phyloP scores from a whole-genome alignment of 2,113 vertebrate genomes.

The Ictidomys tridecemlineatus region DNA sequence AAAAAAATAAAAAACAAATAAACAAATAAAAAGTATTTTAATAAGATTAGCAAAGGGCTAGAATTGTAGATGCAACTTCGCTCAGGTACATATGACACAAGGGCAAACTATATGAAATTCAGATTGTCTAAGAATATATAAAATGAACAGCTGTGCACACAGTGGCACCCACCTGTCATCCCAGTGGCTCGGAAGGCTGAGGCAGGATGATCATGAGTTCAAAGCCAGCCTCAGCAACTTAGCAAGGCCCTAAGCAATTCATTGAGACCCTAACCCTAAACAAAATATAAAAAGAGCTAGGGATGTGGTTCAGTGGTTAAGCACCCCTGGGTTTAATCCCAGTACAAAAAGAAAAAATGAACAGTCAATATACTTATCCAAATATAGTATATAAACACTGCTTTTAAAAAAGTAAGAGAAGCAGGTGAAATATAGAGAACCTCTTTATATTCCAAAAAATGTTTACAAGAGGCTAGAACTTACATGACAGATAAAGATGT shows the following conservation, averaged over 20 bases:
- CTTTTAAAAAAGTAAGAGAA: constrained; percentile 48
- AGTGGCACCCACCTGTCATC: no score
- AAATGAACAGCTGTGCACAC: neutral
- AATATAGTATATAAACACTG: neutral
- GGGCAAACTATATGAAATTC: neutral
- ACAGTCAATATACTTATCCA: neutral
- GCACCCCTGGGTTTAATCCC: no score
- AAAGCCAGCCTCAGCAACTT: no score
- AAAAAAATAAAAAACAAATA: no score
- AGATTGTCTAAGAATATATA: neutral
- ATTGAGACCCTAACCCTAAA: no score
- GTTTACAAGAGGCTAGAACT: neutral
- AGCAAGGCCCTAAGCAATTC: no score
- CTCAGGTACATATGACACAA: neutral
- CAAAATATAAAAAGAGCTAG: no score
- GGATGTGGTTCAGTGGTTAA: no score
- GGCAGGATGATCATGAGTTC: no score
- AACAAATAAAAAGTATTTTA: neutral
- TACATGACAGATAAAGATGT: constrained; percentile 32
- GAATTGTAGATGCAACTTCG: neutral
- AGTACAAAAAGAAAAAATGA: no score
- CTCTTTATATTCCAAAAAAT: neutral
- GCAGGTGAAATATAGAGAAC: neutral
- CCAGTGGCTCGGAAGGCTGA: no score
- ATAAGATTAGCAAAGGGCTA: neutral